A percentile compares a stretch with the other conserved stretches of the same genome.
Conservation (phyloP, 2,888 invertebrate genomes). For the Ectemnius cavifrons region DNA sequence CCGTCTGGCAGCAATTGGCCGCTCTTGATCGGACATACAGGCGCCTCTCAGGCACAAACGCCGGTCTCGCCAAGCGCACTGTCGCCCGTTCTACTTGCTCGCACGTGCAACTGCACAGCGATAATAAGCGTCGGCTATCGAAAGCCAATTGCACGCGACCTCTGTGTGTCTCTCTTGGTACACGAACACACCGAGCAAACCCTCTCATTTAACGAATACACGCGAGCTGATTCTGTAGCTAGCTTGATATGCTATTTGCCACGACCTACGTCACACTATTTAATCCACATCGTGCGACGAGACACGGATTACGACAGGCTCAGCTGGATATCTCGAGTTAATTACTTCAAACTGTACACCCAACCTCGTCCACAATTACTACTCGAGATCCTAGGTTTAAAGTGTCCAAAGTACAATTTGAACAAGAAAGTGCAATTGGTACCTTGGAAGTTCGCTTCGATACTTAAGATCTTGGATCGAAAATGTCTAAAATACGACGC, state of each 20-base stretch:
- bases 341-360: neutral
- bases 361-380: neutral
- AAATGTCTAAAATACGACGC: too few relatives aligned
- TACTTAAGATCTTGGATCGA: too few relatives aligned
- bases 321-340: neutral
- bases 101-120: conserved; percentile 3
- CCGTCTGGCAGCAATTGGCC: conserved; percentile 31
- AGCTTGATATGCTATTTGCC: neutral
- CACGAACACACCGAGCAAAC: too few relatives aligned
- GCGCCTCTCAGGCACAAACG: too few relatives aligned
- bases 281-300: neutral
- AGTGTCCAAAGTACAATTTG: neutral
- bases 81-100: neutral
- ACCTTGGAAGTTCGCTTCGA: too few relatives aligned
- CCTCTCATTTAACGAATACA: too few relatives aligned
- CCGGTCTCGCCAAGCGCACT: neutral
- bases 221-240: neutral
- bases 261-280: conserved; percentile 3
- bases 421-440: too few relatives aligned
- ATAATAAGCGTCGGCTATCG: neutral
- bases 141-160: too few relatives aligned
- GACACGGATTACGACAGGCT: conserved; percentile 1
- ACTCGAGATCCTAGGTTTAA: neutral
- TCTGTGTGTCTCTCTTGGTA: too few relatives aligned
- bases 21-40: too few relatives aligned